Percentiles rank a stretch among this genome's conserved stretches.
Evolutionary conservation across 1,140 invertebrate genomes (phyloP).

Genomic region (Bombyx mandarina): DNA sequence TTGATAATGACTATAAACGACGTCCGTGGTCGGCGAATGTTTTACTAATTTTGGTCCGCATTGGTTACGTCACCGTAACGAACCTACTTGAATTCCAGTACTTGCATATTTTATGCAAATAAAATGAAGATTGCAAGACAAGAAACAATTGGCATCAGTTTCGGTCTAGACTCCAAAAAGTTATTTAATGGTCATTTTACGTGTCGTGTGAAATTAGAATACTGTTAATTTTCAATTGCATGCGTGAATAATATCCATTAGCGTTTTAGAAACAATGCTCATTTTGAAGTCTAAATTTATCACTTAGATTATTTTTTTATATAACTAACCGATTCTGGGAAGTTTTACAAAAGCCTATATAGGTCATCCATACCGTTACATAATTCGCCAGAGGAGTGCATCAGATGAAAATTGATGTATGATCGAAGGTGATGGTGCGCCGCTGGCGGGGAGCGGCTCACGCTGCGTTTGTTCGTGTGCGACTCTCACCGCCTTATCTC

Average conservation of each 20-base stretch:
- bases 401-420: conserved; percentile 55
- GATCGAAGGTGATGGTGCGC: conserved; percentile 43
- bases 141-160: conserved; percentile 25
- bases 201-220: conserved; percentile 1
- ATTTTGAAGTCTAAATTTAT: background rate
- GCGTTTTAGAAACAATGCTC: too few species aligned
- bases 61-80: conserved; percentile 48
- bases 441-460: conserved; percentile 43
- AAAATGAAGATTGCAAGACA: conserved; percentile 30
- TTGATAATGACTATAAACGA: conserved; percentile 53
- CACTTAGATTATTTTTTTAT: too few species aligned
- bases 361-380: conserved; percentile 57
- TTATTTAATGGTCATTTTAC: conserved; percentile 10
- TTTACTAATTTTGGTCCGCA: conserved; percentile 51
- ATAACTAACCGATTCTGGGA: too few species aligned
- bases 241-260: too few species aligned
- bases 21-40: conserved; percentile 43
- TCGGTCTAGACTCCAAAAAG: conserved; percentile 20
- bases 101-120: conserved; percentile 56
- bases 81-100: conserved; percentile 43
- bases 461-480: conserved; percentile 50
- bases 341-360: conserved; percentile 20
- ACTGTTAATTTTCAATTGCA: conserved; percentile 3
- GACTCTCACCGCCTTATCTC: conserved; percentile 68
- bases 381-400: conserved; percentile 51